These are phyloP conservation scores for Myzus persicae DNA, from an alignment of 1,140 invertebrate genomes.

Conservation along the genomic window DNA sequence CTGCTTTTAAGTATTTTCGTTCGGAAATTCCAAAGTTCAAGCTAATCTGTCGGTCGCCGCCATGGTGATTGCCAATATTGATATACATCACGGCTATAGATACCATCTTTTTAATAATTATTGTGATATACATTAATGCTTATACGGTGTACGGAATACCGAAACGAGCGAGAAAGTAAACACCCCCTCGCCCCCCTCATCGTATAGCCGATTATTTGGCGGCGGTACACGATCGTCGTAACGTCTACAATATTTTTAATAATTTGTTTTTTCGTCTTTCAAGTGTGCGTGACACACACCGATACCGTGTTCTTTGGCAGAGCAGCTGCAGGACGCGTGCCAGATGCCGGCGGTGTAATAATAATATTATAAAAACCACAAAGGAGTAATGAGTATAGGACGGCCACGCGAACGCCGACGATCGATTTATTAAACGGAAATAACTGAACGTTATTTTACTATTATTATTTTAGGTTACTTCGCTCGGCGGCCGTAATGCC, in stretches of 20 bases:
- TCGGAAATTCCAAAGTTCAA: neutral
- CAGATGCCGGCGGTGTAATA: conserved; percentile 29
- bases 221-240: neutral
- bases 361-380: conserved; percentile 15
- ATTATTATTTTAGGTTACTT: neutral
- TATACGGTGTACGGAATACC: neutral
- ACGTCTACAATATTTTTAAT: neutral
- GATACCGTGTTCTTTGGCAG: conserved; percentile 30
- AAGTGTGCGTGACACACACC: neutral
- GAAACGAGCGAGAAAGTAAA: neutral
- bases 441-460: neutral
- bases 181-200: neutral
- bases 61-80: neutral
- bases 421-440: conserved; percentile 30
- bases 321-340: conserved; percentile 38
- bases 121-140: neutral
- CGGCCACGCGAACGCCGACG: neutral
- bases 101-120: too few species aligned
- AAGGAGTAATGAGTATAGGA: neutral
- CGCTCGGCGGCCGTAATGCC: too few species aligned
- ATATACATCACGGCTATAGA: too few species aligned
- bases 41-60: neutral
- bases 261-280: neutral
- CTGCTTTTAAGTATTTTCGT: neutral
- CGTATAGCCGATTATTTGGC: neutral